Evolutionary conservation across 2,888 invertebrate species (phyloP).

Genomic region (Omphaloscelis lunosa): DNA sequence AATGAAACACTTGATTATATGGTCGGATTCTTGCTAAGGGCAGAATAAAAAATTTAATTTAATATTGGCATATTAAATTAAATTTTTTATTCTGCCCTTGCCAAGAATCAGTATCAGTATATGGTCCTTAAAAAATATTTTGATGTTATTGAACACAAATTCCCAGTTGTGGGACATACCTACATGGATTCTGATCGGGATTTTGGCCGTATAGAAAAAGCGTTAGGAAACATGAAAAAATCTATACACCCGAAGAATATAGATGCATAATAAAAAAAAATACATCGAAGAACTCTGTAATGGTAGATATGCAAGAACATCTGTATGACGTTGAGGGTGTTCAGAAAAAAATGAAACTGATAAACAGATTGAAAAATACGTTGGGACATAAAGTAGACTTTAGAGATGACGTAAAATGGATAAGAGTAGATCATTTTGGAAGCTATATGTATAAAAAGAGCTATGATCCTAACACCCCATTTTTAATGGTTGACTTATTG

Average conservation of each 20-base stretch:
- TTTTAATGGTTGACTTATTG: slow-evolving; percentile 22
- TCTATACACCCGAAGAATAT: neutral
- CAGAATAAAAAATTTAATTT: slow-evolving; percentile 52
- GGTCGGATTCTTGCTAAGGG: slow-evolving; percentile 47
- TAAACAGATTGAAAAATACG: slow-evolving; percentile 47
- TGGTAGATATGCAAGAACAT: no score
- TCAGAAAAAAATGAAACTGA: slow-evolving; percentile 46
- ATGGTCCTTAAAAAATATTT: slow-evolving; percentile 55
- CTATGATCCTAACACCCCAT: slow-evolving; percentile 31
- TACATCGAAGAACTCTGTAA: no score
- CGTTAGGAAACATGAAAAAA: slow-evolving; percentile 14
- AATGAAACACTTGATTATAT: slow-evolving; percentile 34
- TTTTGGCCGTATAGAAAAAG: slow-evolving; percentile 67
- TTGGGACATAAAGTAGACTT: slow-evolving; percentile 12
- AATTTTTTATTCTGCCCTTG: no score
- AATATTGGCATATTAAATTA: no score
- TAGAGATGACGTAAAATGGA: slow-evolving; percentile 46
- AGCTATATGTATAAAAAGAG: slow-evolving; percentile 31
- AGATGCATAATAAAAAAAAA: no score
- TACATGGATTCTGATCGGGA: slow-evolving; percentile 70
- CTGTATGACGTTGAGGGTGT: no score
- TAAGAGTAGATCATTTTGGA: slow-evolving; percentile 26
- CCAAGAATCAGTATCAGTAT: slow-evolving; percentile 16
- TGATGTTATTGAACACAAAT: slow-evolving; percentile 68
- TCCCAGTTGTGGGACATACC: slow-evolving; percentile 68